Base-by-base conservation (phyloP, 2,888 invertebrate species). In the Cristatella mucedo region DNA sequence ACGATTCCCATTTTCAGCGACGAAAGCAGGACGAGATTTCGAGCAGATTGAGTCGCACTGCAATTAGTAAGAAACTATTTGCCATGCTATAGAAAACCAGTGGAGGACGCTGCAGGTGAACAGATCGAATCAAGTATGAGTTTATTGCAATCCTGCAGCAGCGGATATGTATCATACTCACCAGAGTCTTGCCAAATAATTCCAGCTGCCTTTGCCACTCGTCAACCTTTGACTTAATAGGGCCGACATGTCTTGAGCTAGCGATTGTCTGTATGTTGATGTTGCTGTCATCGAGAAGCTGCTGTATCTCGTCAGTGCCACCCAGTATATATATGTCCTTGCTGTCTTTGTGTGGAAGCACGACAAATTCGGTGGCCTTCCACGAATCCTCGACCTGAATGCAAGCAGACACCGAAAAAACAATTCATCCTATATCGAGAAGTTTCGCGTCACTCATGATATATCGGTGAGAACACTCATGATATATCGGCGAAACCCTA, bases 221-320 rank as follows among this genome's bases (percentile, higher is more conserved):
- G 32, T 84, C 81, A 0, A 86, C 83, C 38, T 79, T 69, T 16
- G 74, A 61, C 56, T 78, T 81, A 43, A 89, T 84, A 0, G 84
- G 84, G 0, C 79, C 83, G 11, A 84, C 82, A 63, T 80, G 79
- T 34, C 82, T 72, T 0, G 86, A 86, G 53, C 83, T 83, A 1
- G 80, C 75, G 34, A 89, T 84, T 0, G 86, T 87, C 50, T 78
- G 77, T 29, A 87, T 73, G 55, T 80, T 80, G 39, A 87, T 84
- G 60, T 78, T 80, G 53, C 81, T 80, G 58, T 87, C 87, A 56
- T 87, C 87, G 2, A 84, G 63, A 2, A 77, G 71, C 0, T 76
- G 71, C 62, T 83, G 84, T 21, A 87, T 70, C 50, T 87, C 86
- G 52, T 87, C 87, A 1, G 82, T 71, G 0, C 80, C 78, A 2